These are phyloP conservation scores for Heteropelma amictum DNA, from an alignment of 2,888 invertebrate species.

Conservation along the genomic window DNA sequence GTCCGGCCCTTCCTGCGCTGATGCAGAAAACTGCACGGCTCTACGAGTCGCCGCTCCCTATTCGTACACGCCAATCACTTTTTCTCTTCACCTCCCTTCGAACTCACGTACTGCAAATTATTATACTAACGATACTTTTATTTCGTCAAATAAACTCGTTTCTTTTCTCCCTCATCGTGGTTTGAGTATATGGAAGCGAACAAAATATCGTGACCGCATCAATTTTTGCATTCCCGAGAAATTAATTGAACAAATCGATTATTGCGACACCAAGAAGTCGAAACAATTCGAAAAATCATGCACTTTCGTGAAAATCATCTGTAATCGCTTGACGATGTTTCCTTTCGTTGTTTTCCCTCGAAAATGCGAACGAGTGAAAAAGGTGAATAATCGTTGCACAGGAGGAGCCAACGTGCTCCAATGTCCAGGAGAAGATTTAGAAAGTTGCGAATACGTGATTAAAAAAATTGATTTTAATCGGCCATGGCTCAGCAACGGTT, in stretches of 20 bases:
- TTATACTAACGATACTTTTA: conserved; percentile 43
- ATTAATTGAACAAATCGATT: not conserved
- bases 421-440: not conserved
- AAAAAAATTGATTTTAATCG: conserved; percentile 21
- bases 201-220: not conserved
- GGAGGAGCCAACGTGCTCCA: too few species aligned
- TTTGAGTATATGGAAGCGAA: not conserved
- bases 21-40: conserved; percentile 51
- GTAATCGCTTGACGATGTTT: too few species aligned
- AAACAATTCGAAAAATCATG: too few species aligned
- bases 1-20: conserved; percentile 53
- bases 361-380: not conserved
- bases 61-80: conserved; percentile 54
- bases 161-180: conserved; percentile 1
- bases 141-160: conserved; percentile 42
- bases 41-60: conserved; percentile 46
- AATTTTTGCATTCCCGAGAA: not conserved
- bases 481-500: conserved; percentile 8
- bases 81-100: conserved; percentile 28
- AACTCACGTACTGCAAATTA: conserved; percentile 42
- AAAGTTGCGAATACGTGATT: not conserved
- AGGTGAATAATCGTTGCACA: too few species aligned
- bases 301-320: too few species aligned
- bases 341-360: not conserved
- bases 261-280: too few species aligned